Evolutionary conservation across 2,113 vertebrate genomes (phyloP), one percentile per base, ranked within the genome.

Genomic region (Charadrius vociferus): DNA sequence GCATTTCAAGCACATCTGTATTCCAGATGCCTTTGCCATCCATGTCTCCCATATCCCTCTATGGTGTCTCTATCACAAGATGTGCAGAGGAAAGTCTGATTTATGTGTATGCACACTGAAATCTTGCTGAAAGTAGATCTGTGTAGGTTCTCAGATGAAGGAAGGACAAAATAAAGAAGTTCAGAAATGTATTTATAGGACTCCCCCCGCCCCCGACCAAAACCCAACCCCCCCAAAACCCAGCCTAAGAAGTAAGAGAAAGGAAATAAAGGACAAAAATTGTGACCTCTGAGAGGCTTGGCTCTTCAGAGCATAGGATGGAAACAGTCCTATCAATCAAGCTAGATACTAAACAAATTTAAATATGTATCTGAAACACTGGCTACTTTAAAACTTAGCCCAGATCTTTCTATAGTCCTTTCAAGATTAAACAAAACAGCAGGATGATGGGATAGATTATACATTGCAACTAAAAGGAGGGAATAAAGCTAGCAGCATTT

Each of bases 371-470:
- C 85, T 92, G 77, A 93, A 91, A 96, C 58, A 80, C 63, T 88
- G 88, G 75, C 79, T 96, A 90, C 90, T 96, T 92, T 89, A 88
- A 97, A 81, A 75, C 66, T 82, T 94, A 66, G 15, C 32, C 77
- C 94, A 77, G 67, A 82, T 75, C 32, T 89, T 90, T 91, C 37
- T 71, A 2, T 30, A 92, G 75, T 90, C 92, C 53, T 90, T 96
- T 93, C 70, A 93, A 95, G 78, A 94, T 72, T 82, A 66, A 73
- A 83, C 80, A 22, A 70, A 72, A n/a, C 18, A 95, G 58, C 83
- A 88, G 61, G 66, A 50, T 77, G 75, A 90, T 96, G 66, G 87
- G 80, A 92, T 80, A 94, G 62, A 92, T 95, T 94, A 82, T 81
- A 96, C 27, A 73, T 83, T 92, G 66, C 87, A 96, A 82, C 70